Percentiles rank a stretch among this genome's conserved stretches.
These are phyloP conservation scores for Momotus momota DNA, from an alignment of 2,797 vertebrate species.

Conservation along the genomic window DNA sequence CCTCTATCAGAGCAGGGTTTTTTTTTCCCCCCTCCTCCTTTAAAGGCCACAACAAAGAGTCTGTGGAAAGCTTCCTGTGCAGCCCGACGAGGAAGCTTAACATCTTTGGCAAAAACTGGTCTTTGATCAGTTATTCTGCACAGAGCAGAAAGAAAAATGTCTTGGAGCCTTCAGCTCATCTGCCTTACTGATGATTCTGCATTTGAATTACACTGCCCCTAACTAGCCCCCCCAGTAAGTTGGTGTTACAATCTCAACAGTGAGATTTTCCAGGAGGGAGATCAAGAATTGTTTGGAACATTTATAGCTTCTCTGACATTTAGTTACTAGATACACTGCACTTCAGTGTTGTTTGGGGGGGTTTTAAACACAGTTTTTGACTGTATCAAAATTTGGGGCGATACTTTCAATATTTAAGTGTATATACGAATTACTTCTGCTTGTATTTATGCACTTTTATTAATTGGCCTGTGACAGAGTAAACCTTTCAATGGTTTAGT, in stretches of 20 bases:
- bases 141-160: background rate
- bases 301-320: background rate
- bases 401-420: background rate
- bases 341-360: background rate
- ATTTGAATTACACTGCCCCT: background rate
- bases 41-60: slow-evolving; percentile 7
- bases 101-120: background rate
- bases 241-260: background rate
- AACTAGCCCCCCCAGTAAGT: background rate
- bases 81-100: background rate
- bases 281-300: background rate
- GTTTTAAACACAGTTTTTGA: background rate
- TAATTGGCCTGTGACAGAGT: background rate
- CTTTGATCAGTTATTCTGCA: background rate
- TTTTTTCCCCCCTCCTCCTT: background rate
- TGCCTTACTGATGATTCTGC: background rate
- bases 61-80: background rate
- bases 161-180: background rate
- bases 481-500: background rate
- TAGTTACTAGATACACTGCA: background rate
- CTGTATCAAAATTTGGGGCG: background rate
- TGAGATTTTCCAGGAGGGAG: background rate
- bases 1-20: background rate
- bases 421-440: background rate
- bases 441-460: background rate